These are phyloP conservation scores for Ornithoptera alexandrae DNA, from an alignment of 2,888 invertebrate species.

Conservation along the genomic window DNA sequence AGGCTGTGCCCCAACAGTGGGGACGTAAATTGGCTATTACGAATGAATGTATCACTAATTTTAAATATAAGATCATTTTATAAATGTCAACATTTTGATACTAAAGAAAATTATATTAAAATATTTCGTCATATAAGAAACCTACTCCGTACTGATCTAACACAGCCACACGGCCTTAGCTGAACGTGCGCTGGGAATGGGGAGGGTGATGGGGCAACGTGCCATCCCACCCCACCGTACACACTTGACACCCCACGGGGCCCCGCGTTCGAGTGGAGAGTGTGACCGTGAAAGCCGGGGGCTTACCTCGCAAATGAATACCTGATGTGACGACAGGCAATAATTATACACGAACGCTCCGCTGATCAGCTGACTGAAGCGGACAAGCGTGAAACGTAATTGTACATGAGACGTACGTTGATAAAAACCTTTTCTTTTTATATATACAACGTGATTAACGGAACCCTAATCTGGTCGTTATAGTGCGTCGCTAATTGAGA, in stretches of 20 bases:
- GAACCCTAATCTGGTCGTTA: no score
- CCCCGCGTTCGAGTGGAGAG: conserved; percentile 11
- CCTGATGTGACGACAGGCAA: conserved; percentile 24
- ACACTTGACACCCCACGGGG: conserved; percentile 9
- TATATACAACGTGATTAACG: no score
- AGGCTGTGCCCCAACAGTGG: no score
- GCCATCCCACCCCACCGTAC: conserved; percentile 30
- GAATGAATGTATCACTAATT: no score
- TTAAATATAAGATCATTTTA: no score
- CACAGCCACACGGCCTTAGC: conserved; percentile 34
- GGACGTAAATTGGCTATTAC: no score
- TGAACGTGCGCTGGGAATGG: conserved; percentile 20
- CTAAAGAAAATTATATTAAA: no score
- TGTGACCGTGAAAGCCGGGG: conserved; percentile 27
- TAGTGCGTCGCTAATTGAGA: no score
- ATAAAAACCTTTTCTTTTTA: no score
- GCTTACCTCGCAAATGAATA: conserved; percentile 25
- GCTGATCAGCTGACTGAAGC: conserved; percentile 9
- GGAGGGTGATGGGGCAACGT: conserved; percentile 29
- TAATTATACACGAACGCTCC: conserved; percentile 26
- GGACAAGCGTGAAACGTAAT: conserved; percentile 19
- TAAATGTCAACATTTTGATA: no score
- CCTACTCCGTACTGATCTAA: conserved; percentile 30
- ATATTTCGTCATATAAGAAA: conserved; percentile 1
- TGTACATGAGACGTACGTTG: neutral